Evolutionary conservation across 2,888 invertebrate genomes (phyloP), one percentile per base, ranked within the genome.

Genomic region (Hypsopygia costalis): DNA sequence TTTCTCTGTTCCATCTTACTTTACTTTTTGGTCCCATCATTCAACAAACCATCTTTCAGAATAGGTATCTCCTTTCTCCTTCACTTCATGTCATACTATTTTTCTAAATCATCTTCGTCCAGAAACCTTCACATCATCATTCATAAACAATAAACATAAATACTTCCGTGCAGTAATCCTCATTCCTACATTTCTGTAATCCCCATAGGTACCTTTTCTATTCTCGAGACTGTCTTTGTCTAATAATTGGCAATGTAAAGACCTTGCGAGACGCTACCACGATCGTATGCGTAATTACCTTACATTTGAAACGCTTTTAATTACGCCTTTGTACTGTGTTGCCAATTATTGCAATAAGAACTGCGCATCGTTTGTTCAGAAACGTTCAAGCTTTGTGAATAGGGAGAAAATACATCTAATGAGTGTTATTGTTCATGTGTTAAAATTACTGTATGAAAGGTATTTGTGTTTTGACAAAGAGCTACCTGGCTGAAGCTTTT

Each of bases 281-380:
- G 48, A 51, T 50, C 53, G 68, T 63, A 57, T 60, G 55, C 62
- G 66, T 81, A 83, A 83, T 86, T 79, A 79, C 67, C 54, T 47
- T 37, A 58, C 39, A 79, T 69, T 69, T 70, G 27, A 62, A 55
- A 70, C 82, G 81, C 81, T 73, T 70, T 71, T 81, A 80, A 83
- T 86, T 81, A 81, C 69, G 46, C 69, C 75, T 70, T 69, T 67
- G 62, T 60, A 60, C 63, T 65, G 69, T 32, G 39, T 25, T 59
- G 75, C 73, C 80, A 81, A 85, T 85, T 81, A 82, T 81, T 79
- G 71, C 71, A 77, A 80, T 81, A 79, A 80, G 62, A 56, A 63
- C 25, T 63, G 57, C 65, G 67, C 67, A 58, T 65, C 69, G 65
- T 62, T 62, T 65, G 62, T 69, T 66, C 63, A 58, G 52, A 27